phyloP scores from a whole-genome alignment of 1,140 invertebrate genomes.

The Nasonia longicornis region DNA sequence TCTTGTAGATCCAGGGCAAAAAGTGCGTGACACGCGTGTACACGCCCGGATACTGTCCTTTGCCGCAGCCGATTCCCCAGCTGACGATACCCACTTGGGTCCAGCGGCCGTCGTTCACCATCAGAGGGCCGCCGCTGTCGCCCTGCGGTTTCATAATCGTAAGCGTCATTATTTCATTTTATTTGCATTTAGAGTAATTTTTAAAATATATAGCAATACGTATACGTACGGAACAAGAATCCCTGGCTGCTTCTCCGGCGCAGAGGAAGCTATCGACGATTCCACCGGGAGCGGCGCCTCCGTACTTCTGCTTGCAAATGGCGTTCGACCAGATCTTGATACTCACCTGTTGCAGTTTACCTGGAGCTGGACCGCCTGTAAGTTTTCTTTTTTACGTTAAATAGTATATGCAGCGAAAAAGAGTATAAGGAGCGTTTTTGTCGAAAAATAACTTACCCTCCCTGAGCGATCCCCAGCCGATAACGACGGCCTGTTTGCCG shows the following conservation, averaged over 20 bases:
- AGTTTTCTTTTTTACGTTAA: background rate
- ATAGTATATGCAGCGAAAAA: too few species aligned
- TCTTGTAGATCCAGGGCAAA: conserved; percentile 83
- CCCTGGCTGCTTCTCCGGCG: conserved; percentile 83
- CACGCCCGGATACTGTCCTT: conserved; percentile 90
- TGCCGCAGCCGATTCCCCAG: conserved; percentile 94
- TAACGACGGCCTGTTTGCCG: conserved; percentile 81
- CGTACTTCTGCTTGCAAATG: conserved; percentile 85
- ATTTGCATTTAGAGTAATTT: background rate
- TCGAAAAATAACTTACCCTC: conserved; percentile 73
- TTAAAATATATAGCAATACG: too few species aligned
- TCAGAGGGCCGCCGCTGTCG: conserved; percentile 91
- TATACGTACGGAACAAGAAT: conserved; percentile 87
- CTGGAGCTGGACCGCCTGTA: conserved; percentile 84
- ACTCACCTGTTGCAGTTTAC: conserved; percentile 83
- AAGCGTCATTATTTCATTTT: background rate
- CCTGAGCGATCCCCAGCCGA: conserved; percentile 85
- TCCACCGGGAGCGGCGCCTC: conserved; percentile 85
- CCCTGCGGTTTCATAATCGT: conserved; percentile 72
- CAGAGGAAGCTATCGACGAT: conserved; percentile 90
- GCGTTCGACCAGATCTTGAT: conserved; percentile 87
- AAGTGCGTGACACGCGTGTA: conserved; percentile 84
- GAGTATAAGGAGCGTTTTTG: too few species aligned
- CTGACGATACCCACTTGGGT: conserved; percentile 91
- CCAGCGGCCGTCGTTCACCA: conserved; percentile 84